Base-by-base conservation (phyloP, 1,140 invertebrate species). In the Littorina saxatilis region DNA sequence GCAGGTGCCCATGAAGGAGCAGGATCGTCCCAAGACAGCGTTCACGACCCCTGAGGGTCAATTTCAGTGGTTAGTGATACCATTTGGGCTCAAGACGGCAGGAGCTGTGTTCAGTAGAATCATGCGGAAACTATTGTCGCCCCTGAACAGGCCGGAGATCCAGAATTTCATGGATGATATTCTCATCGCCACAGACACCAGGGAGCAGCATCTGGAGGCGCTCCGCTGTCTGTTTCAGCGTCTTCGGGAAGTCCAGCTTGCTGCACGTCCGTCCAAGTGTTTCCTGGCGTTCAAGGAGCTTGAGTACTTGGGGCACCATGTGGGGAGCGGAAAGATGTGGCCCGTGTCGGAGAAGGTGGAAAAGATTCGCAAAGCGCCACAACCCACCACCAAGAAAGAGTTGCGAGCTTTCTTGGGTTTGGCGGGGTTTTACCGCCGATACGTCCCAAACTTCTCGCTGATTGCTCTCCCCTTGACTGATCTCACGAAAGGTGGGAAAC, bases 361-460 rank as follows among this genome's bases (percentile, higher is more conserved):
- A 79, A 88, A 91, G n/a, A 92, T 94, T 35, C 61, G 68, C 50
- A 76, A 91, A 47, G 84, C 89, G 37, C 82, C 68, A 37, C 40
- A 40, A 37, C 92, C n/a, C 91, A 79, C 81, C 55, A 89, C 88
- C 29, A 89, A 90, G 76, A 90, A 88, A 80, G 86, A 92, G 20
- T 75, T 94, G 2, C 23, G 79, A 13, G 75, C 63, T 17, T 87
- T 87, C 40, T 40, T 85, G 40, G 85, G 85, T 0, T 50, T 85
- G 32, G 80, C 79, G n/a, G 72, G 73, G 13, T 87, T 76, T 63
- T 86, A 82, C 39, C 43, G 81, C 9, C 74, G 84, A 73, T 87
- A 85, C 79, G 79, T 89, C n/a, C 74, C 79, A 7, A 79, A 84
- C 63, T 90, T 87, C 75, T 82, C 86, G 1, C 74, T 73, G 1